Evolutionary conservation across 1,140 invertebrate species (phyloP).

Genomic region (Euwallacea similis): DNA sequence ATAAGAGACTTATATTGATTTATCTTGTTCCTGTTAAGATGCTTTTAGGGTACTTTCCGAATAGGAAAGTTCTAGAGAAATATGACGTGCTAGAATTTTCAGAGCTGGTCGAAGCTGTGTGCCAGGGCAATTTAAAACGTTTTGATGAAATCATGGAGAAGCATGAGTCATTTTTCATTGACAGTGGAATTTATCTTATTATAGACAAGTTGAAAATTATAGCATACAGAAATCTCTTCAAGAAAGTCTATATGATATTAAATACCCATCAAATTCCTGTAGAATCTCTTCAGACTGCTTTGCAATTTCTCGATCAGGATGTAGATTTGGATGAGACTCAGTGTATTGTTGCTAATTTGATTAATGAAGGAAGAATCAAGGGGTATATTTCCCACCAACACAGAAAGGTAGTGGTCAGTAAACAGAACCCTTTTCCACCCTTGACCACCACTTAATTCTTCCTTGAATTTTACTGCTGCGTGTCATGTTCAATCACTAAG

Average conservation of each 20-base stretch:
- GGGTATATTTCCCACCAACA: slow-evolving; percentile 98
- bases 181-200: slow-evolving; percentile 94
- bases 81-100: slow-evolving; percentile 91
- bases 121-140: slow-evolving; percentile 82
- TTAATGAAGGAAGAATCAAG: slow-evolving; percentile 92
- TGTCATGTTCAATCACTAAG: no score
- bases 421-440: slow-evolving; percentile 92
- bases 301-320: slow-evolving; percentile 81
- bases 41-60: slow-evolving; percentile 91
- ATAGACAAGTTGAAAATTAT: slow-evolving; percentile 95
- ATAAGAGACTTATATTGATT: slow-evolving; percentile 92
- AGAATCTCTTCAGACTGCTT: slow-evolving; percentile 74
- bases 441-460: slow-evolving; percentile 54
- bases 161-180: slow-evolving; percentile 91
- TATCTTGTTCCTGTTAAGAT: slow-evolving; percentile 98
- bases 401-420: slow-evolving; percentile 95
- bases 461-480: no score
- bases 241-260: slow-evolving; percentile 87
- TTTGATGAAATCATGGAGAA: slow-evolving; percentile 84
- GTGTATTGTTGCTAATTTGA: slow-evolving; percentile 95
- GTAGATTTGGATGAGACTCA: slow-evolving; percentile 92
- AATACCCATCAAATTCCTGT: slow-evolving; percentile 92
- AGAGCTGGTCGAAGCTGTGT: slow-evolving; percentile 84
- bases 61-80: slow-evolving; percentile 74
- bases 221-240: slow-evolving; percentile 95